These are phyloP conservation scores for Loriculus beryllinus DNA, from an alignment of 2,797 vertebrate species.

Conservation along the genomic window DNA sequence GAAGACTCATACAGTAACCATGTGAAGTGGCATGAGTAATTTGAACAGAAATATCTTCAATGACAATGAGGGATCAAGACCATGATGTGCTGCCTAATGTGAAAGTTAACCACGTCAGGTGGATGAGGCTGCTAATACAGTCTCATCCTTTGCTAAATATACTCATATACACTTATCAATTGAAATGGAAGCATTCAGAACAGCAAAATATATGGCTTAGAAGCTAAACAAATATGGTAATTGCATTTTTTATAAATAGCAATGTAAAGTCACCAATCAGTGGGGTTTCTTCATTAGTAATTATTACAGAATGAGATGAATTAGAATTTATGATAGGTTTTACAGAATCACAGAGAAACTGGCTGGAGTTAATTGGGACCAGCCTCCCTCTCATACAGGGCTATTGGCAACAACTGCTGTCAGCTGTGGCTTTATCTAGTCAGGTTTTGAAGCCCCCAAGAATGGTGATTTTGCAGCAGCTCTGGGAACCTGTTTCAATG, in stretches of 20 bases:
- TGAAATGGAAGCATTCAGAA: neutral
- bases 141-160: neutral
- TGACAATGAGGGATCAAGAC: neutral
- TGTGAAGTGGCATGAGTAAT: neutral
- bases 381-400: neutral
- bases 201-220: slow-evolving; percentile 9
- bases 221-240: slow-evolving; percentile 22
- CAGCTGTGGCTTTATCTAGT: neutral
- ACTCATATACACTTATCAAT: neutral
- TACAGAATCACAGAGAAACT: neutral
- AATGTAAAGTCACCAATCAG: slow-evolving; percentile 5
- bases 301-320: neutral
- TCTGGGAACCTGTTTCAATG: neutral
- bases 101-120: neutral
- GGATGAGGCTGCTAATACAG: neutral
- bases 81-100: neutral
- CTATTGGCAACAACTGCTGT: neutral
- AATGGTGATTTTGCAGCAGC: neutral
- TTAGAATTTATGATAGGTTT: neutral
- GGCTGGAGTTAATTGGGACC: neutral
- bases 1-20: neutral
- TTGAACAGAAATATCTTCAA: slow-evolving; percentile 4
- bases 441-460: neutral
- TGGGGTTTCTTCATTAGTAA: neutral
- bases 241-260: slow-evolving; percentile 34